Percentiles rank a stretch among this genome's conserved stretches.
Conservation (phyloP, 2,888 invertebrate genomes). For the Nomada ruficornis region DNA sequence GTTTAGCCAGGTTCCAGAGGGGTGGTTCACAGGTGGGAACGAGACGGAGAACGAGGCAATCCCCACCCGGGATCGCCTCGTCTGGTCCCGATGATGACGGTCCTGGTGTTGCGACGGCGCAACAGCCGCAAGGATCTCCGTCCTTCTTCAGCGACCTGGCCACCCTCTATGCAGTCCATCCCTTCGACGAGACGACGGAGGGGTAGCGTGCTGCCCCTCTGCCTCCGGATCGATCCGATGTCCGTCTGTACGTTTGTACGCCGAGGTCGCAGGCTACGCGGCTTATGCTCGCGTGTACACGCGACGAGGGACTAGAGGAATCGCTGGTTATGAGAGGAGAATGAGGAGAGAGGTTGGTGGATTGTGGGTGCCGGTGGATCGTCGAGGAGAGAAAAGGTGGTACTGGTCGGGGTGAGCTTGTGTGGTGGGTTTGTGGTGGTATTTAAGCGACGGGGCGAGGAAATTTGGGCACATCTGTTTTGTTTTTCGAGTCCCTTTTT, state of each 20-base stretch:
- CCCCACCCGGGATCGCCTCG: constrained; percentile 31
- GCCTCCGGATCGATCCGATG: constrained; percentile 70
- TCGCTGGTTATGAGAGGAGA: constrained; percentile 25
- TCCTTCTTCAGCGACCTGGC: constrained; percentile 58
- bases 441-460: too few relatives aligned
- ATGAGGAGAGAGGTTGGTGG: not conserved
- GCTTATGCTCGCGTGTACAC: constrained; percentile 55
- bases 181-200: constrained; percentile 6
- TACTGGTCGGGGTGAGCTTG: not conserved
- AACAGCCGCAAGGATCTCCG: constrained; percentile 62
- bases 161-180: constrained; percentile 30
- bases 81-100: constrained; percentile 61
- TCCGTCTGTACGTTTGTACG: constrained; percentile 62
- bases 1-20: not conserved
- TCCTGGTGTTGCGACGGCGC: constrained; percentile 72
- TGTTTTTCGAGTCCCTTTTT: too few relatives aligned
- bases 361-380: not conserved
- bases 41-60: constrained; percentile 52
- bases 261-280: constrained; percentile 56
- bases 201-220: constrained; percentile 45
- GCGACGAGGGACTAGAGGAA: constrained; percentile 14
- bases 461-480: too few relatives aligned
- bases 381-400: not conserved
- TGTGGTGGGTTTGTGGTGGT: not conserved
- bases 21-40: constrained; percentile 5